phyloP scores from a whole-genome alignment of 1,140 invertebrate genomes.

The Lineus longissimus region DNA sequence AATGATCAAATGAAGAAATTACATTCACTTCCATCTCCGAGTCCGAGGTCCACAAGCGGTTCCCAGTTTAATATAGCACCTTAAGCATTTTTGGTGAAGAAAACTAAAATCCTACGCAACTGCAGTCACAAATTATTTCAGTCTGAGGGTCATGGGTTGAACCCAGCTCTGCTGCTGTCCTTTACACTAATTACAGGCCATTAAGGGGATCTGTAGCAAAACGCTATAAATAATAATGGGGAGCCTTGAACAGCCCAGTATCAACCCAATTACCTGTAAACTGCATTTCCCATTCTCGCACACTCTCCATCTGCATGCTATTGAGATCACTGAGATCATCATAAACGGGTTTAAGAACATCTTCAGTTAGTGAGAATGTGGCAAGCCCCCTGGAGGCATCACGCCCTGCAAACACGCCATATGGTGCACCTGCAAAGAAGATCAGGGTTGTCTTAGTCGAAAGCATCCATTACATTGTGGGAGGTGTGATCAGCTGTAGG shows the following conservation, averaged over 20 bases:
- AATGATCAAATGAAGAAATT: not conserved
- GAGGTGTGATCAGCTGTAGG: too few species aligned
- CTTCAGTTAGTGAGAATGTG: constrained; percentile 73
- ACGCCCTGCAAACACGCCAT: constrained; percentile 88
- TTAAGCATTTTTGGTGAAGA: not conserved
- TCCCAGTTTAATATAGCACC: not conserved
- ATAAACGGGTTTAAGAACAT: constrained; percentile 73
- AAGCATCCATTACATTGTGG: too few species aligned
- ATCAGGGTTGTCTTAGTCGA: too few species aligned
- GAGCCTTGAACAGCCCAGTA: not conserved
- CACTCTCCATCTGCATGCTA: constrained; percentile 64
- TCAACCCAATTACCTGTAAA: constrained; percentile 72
- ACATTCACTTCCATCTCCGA: not conserved
- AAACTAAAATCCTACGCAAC: not conserved
- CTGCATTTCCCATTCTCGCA: constrained; percentile 94
- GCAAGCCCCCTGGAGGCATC: constrained; percentile 93
- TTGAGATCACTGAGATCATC: constrained; percentile 94
- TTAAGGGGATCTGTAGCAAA: not conserved
- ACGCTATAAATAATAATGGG: not conserved
- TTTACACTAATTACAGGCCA: not conserved
- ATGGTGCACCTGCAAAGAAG: constrained; percentile 76
- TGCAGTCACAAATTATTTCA: too few species aligned
- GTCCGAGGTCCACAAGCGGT: not conserved
- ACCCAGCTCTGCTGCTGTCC: not conserved
- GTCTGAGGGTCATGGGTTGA: not conserved